phyloP scores from a whole-genome alignment of 1,140 invertebrate species.

The Contarinia nasturtii region DNA sequence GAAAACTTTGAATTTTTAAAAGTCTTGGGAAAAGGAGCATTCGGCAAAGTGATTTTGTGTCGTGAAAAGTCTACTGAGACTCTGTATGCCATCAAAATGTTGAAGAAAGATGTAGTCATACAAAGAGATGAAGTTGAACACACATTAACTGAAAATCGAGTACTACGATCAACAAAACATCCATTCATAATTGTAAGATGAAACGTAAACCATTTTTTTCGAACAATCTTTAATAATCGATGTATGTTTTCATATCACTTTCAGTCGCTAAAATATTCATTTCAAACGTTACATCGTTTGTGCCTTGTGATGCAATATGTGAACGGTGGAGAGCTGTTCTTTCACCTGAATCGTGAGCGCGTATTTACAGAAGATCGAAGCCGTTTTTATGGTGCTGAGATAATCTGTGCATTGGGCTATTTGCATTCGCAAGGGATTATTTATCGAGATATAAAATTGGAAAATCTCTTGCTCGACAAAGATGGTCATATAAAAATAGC shows the following conservation, averaged over 20 bases:
- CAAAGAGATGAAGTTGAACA: constrained; percentile 98
- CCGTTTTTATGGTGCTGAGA: constrained; percentile 96
- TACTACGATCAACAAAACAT: constrained; percentile 91
- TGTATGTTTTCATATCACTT: constrained; percentile 20
- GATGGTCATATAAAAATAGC: constrained; percentile 97
- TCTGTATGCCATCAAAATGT: constrained; percentile 96
- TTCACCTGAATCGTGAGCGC: constrained; percentile 84
- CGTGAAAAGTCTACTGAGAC: constrained; percentile 85
- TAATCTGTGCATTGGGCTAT: constrained; percentile 82
- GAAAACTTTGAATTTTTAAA: constrained; percentile 93
- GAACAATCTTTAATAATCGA: constrained; percentile 4
- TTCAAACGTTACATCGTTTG: constrained; percentile 93
- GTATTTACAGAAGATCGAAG: constrained; percentile 90
- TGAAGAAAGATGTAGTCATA: constrained; percentile 98
- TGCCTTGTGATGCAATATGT: constrained; percentile 99
- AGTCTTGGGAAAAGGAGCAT: constrained; percentile 89
- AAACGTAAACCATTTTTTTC: too few species aligned
- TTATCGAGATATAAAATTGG: constrained; percentile 94
- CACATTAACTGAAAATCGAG: constrained; percentile 94
- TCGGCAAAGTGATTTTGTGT: constrained; percentile 97
- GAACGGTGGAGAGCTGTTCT: constrained; percentile 97
- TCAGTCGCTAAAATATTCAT: constrained; percentile 95
- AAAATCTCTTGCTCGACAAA: constrained; percentile 95
- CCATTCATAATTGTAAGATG: constrained; percentile 95
- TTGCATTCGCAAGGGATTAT: constrained; percentile 76